phyloP scores from a whole-genome alignment of 1,140 invertebrate genomes.

The Spodoptera frugiperda region DNA sequence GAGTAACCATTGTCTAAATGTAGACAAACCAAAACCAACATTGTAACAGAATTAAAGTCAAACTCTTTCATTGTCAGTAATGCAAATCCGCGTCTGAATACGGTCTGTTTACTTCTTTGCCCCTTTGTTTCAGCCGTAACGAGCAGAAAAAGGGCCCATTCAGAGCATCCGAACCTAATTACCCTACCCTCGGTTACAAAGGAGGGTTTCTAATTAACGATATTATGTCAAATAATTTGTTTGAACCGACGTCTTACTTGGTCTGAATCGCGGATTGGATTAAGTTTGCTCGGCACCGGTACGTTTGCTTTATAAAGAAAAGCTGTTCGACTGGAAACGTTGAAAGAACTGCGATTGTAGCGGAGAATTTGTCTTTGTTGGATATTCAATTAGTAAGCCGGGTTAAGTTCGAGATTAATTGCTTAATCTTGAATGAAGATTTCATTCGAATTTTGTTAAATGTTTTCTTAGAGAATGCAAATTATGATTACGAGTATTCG shows the following conservation, averaged over 20 bases:
- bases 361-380: constrained; percentile 29
- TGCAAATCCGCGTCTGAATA: constrained; percentile 81
- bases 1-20: constrained; percentile 32
- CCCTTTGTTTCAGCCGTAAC: constrained; percentile 83
- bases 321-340: constrained; percentile 60
- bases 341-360: constrained; percentile 56
- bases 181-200: constrained; percentile 79
- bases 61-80: constrained; percentile 76
- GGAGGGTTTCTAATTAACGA: constrained; percentile 85
- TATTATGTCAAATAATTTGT: constrained; percentile 86
- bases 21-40: constrained; percentile 41
- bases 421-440: constrained; percentile 20
- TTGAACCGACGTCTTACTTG: constrained; percentile 83
- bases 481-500: not conserved
- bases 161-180: constrained; percentile 84
- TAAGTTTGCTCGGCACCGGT: constrained; percentile 76
- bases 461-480: not conserved
- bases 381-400: constrained; percentile 24
- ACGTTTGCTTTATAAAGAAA: constrained; percentile 78
- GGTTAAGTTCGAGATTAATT: constrained; percentile 20
- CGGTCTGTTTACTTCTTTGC: constrained; percentile 81
- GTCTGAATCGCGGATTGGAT: constrained; percentile 80
- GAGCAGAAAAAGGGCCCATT: constrained; percentile 85
- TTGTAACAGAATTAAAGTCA: constrained; percentile 58
- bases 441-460: not conserved